phyloP scores from a whole-genome alignment of 2,797 vertebrate genomes.

The Syngnathus acus region DNA sequence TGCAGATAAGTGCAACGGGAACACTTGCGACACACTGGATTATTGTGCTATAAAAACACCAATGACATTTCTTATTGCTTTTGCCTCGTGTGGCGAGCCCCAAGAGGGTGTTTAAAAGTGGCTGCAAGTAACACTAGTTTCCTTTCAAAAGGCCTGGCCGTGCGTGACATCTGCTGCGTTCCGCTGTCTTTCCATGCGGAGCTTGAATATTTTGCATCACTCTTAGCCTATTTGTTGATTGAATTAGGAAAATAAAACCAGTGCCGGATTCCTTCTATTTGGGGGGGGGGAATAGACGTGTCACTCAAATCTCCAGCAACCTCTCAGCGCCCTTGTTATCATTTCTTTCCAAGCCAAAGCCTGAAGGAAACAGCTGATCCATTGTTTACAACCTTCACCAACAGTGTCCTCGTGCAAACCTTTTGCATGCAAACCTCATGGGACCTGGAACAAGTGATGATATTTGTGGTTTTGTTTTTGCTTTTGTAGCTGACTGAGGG shows the following conservation, averaged over 20 bases:
- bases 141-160: background rate
- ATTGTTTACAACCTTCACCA: slow-evolving; percentile 17
- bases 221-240: slow-evolving; percentile 5
- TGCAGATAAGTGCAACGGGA: background rate
- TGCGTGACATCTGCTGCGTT: background rate
- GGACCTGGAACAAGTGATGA: background rate
- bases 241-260: slow-evolving; percentile 30
- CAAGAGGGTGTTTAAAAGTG: background rate
- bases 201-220: background rate
- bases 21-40: background rate
- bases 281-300: slow-evolving; percentile 21
- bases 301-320: slow-evolving; percentile 38
- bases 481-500: background rate
- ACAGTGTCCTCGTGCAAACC: background rate
- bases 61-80: background rate
- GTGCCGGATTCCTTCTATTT: slow-evolving; percentile 19
- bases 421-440: background rate
- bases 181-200: too few species aligned
- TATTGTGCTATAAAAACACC: background rate
- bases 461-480: too few species aligned
- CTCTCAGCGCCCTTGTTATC: slow-evolving; percentile 32
- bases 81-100: background rate
- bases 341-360: slow-evolving; percentile 24
- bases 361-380: slow-evolving; percentile 35
- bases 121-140: background rate